Evolutionary conservation across 2,888 invertebrate species (phyloP).

Genomic region (Neoitamus cyanurus): DNA sequence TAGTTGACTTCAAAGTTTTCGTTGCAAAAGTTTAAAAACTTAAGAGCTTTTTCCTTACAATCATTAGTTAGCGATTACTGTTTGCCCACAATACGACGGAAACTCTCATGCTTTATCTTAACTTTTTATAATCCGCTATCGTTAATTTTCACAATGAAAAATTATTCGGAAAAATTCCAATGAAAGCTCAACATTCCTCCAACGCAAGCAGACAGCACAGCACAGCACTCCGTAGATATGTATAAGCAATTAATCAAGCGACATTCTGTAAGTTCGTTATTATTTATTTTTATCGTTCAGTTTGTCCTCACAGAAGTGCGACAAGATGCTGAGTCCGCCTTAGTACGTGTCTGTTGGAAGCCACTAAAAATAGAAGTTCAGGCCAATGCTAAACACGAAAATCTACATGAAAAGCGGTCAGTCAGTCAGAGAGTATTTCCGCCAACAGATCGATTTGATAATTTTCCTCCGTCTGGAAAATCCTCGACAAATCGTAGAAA

Average conservation of each 20-base stretch:
- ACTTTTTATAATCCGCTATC: too few species aligned
- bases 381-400: conserved; percentile 41
- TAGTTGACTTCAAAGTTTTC: too few species aligned
- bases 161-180: background rate
- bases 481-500: conserved; percentile 1
- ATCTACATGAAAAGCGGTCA: conserved; percentile 35
- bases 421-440: conserved; percentile 46
- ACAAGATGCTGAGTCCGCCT: background rate
- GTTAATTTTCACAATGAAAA: background rate
- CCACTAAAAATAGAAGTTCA: conserved; percentile 48
- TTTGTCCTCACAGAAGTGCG: background rate
- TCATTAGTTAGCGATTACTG: too few species aligned
- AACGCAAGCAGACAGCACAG: background rate
- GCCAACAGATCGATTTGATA: conserved; percentile 7
- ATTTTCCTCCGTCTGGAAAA: conserved; percentile 7
- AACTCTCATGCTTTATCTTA: too few species aligned
- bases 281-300: conserved; percentile 8
- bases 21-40: too few species aligned
- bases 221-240: background rate
- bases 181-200: background rate
- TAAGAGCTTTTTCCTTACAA: too few species aligned
- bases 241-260: conserved; percentile 12
- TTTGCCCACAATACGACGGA: too few species aligned
- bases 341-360: conserved; percentile 22
- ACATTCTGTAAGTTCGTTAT: background rate